Conservation (phyloP, 2,113 vertebrate genomes). For the Corythaixoides concolor region DNA sequence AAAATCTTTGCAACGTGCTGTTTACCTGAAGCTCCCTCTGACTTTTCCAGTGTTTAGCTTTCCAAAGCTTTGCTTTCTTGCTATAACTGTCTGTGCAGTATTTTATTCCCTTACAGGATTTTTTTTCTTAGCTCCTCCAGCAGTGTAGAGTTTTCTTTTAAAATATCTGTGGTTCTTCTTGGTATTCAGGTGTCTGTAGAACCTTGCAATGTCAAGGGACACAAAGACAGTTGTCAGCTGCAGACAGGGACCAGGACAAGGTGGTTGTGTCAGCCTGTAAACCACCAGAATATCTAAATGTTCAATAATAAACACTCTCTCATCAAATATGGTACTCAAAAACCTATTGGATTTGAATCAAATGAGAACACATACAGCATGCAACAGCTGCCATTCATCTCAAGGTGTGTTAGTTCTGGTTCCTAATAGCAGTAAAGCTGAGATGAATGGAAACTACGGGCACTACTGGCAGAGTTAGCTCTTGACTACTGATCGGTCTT, state of each 20-base stretch:
- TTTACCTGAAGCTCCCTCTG: not conserved
- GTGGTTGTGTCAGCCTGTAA: not conserved
- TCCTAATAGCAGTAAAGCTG: not conserved
- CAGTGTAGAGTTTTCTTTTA: not conserved
- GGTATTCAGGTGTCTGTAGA: not conserved
- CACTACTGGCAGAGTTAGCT: not conserved
- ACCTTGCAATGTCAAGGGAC: not conserved
- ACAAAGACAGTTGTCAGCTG: not conserved
- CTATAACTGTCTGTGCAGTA: not conserved
- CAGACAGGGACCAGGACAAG: not conserved
- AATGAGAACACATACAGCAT: not conserved
- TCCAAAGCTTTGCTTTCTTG: not conserved
- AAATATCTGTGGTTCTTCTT: not conserved
- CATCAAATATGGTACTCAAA: not conserved
- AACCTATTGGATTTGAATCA: not conserved
- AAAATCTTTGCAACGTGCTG: not conserved
- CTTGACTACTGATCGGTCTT: not conserved
- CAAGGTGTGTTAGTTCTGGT: not conserved
- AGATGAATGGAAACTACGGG: not conserved
- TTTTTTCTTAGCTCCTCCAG: not conserved
- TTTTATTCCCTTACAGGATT: not conserved
- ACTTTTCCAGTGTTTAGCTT: not conserved
- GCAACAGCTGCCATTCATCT: not conserved
- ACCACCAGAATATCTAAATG: not conserved
- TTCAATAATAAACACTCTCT: not conserved